Base-by-base conservation (phyloP, 2,113 vertebrate species). In the Phylloscopus whistleri region DNA sequence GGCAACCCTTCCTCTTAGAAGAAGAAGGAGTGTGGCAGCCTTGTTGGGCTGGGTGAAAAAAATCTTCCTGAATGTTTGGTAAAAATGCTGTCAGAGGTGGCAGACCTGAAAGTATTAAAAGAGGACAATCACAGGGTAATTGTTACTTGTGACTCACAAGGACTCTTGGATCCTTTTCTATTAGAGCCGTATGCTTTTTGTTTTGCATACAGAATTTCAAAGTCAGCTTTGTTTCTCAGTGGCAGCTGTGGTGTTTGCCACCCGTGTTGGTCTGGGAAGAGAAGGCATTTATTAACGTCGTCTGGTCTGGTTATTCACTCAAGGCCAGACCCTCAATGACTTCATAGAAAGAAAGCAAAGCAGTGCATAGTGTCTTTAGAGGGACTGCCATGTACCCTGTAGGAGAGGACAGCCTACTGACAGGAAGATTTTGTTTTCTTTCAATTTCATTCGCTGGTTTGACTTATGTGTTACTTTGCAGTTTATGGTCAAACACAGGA, bases 121-220 rank as follows among this genome's bases (percentile, higher is more conserved):
- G 55, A 56, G 80, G 21, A 41, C 67, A 89, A 14, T 69, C 19
- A 58, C 41, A 73, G 58, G 33, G 31, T 69, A 60, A 48, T 27
- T 69, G 37, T 33, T 87, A n/a, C 55, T 62, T 72, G 52, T 68
- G 77, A 70, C 64, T 91, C 91, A 79, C 41, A 49, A 49, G 44
- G 33, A 51, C 28, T 78, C 24, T 11, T 53, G 77, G 76, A 84
- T 81, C 44, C 44, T 68, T 81, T 89, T 49, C 75, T 67, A 44
- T 92, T 75, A 78, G 74, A 73, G 43, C 5, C 0, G 0, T 64
- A 48, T 77, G 77, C 39, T 89, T 78, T 91, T 76, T 83, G 83
- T 58, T 93, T 94, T 76, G 67, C 70, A 43, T 77, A 39, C 33
- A 88, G 48, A 7, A 74, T 94, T 94, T 92, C 94, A 86, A 88